These are phyloP conservation scores for Cyanistes caeruleus DNA, from an alignment of 2,113 vertebrate species.

Conservation along the genomic window DNA sequence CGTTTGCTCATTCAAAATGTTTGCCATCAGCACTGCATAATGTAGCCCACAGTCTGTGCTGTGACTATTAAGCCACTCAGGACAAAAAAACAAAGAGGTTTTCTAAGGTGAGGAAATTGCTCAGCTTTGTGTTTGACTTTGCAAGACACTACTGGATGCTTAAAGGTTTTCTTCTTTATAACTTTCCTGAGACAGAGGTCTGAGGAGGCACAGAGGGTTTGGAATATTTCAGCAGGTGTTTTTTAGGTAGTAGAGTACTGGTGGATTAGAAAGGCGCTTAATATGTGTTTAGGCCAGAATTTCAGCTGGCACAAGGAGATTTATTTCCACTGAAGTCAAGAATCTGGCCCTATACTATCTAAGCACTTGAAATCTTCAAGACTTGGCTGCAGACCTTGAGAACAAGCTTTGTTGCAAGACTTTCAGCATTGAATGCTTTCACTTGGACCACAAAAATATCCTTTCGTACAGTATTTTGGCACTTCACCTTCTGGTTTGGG, in stretches of 20 bases:
- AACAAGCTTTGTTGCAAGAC: conserved; percentile 45
- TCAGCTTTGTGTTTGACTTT: not conserved
- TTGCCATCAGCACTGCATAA: not conserved
- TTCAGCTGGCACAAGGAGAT: not conserved
- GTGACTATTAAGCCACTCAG: not conserved
- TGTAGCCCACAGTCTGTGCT: not conserved
- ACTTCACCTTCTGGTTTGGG: conserved; percentile 5
- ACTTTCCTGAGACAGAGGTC: not conserved
- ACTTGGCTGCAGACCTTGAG: conserved; percentile 46
- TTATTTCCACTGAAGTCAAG: conserved; percentile 29
- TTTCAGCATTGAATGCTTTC: conserved; percentile 35
- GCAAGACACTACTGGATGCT: not conserved
- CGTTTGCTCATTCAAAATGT: not conserved
- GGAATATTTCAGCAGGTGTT: not conserved
- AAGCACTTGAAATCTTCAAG: conserved; percentile 34
- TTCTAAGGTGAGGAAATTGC: not conserved
- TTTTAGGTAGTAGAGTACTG: not conserved
- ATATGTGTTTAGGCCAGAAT: not conserved
- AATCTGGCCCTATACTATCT: conserved; percentile 27
- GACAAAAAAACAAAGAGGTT: not conserved
- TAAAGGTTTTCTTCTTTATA: not conserved
- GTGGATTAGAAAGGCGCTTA: not conserved
- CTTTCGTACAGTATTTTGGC: conserved; percentile 50
- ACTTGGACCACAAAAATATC: conserved; percentile 53
- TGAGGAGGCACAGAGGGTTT: not conserved